Evolutionary conservation across 2,797 vertebrate species (phyloP).

Genomic region (Enteromius anoplus): DNA sequence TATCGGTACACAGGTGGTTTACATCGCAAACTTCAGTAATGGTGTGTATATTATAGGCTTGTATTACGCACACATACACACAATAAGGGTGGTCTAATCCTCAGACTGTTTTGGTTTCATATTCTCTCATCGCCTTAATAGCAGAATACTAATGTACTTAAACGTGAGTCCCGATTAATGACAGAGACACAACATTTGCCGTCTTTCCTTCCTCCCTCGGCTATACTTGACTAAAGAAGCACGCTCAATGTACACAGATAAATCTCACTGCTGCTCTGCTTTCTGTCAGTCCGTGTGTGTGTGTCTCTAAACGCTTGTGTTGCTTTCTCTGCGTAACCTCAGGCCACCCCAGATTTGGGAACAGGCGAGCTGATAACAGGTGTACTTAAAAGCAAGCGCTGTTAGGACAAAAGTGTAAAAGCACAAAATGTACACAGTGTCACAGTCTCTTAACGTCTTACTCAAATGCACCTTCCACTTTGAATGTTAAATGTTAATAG

Average conservation of each 20-base stretch:
- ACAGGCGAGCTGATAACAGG: constrained; percentile 20
- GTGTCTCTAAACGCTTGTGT: background rate
- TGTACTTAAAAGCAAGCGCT: background rate
- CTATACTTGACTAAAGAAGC: constrained; percentile 10
- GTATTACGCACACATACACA: constrained; percentile 26
- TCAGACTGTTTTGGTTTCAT: constrained; percentile 46
- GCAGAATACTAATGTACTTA: constrained; percentile 56
- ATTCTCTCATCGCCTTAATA: constrained; percentile 58
- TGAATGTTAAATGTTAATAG: constrained; percentile 30
- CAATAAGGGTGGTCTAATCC: constrained; percentile 49
- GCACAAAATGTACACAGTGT: constrained; percentile 22
- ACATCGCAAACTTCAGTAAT: background rate
- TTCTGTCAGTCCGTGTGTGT: background rate
- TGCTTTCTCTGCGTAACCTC: background rate
- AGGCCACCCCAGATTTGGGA: constrained; percentile 26
- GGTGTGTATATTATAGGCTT: constrained; percentile 39
- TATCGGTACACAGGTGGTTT: constrained; percentile 31
- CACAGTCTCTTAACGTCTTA: constrained; percentile 8
- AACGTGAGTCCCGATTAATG: constrained; percentile 52
- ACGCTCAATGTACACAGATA: background rate
- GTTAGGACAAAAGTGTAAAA: background rate
- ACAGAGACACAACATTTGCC: constrained; percentile 57
- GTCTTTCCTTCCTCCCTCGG: constrained; percentile 4
- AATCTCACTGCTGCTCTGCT: constrained; percentile 15
- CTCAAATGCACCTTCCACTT: constrained; percentile 33